Conservation (phyloP, 2,797 vertebrate species). For the Oreortyx pictus region DNA sequence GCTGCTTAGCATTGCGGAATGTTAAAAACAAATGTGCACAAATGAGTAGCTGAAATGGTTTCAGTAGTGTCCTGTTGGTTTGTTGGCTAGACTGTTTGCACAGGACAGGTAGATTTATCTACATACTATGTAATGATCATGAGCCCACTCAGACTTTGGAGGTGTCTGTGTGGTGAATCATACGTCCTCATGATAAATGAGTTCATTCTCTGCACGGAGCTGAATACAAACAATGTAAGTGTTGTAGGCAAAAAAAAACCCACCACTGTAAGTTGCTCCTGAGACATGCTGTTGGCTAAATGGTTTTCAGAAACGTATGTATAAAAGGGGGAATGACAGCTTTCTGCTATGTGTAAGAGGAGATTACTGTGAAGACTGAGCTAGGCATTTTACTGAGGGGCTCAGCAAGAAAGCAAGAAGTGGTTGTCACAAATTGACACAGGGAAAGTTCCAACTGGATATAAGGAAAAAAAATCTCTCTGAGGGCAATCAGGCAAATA, state of each 20-base stretch:
- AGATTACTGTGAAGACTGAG: not conserved
- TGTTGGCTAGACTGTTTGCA: not conserved
- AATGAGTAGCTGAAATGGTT: not conserved
- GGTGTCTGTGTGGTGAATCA: slow-evolving; percentile 34
- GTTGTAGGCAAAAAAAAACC: not conserved
- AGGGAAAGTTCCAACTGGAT: not conserved
- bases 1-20: not conserved
- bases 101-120: slow-evolving; percentile 18
- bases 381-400: not conserved
- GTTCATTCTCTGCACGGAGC: not conserved
- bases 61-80: not conserved
- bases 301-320: not conserved
- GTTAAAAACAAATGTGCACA: not conserved
- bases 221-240: slow-evolving; percentile 5
- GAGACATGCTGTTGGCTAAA: not conserved
- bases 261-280: not conserved
- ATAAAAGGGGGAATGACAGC: not conserved
- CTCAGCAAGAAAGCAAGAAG: not conserved
- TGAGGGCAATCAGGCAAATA: not conserved
- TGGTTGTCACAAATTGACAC: not conserved
- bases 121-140: not conserved
- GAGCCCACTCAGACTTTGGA: not conserved
- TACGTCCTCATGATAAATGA: not conserved
- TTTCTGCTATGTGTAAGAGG: not conserved
- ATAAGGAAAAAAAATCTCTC: not conserved